Conservation (phyloP, 2,113 vertebrate species). For the Gnathonemus echidnorhynchus region DNA sequence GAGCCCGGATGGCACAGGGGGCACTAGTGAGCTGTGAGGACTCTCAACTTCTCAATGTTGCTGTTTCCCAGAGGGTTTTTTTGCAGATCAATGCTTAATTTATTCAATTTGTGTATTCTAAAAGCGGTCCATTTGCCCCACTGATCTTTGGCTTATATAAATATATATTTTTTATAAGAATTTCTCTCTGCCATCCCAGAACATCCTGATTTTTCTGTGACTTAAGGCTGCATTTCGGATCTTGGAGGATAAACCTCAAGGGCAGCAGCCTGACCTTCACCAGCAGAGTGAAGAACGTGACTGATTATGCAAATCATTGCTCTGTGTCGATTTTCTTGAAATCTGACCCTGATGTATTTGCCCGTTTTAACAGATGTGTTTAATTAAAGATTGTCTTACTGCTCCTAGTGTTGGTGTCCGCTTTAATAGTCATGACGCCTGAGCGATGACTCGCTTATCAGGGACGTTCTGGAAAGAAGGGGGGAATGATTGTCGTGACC, state of each 20-base stretch:
- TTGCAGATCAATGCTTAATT: background rate
- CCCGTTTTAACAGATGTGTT: background rate
- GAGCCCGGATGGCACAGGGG: constrained; percentile 8
- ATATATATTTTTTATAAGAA: background rate
- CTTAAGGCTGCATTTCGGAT: background rate
- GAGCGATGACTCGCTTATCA: background rate
- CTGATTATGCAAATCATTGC: background rate
- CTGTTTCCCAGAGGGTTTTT: background rate
- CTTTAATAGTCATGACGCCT: background rate
- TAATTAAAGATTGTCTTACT: constrained; percentile 6
- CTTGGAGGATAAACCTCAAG: background rate
- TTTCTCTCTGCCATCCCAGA: background rate
- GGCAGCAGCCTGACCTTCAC: background rate
- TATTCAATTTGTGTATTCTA: background rate
- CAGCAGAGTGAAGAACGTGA: background rate
- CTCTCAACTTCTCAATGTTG: background rate
- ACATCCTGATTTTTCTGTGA: background rate
- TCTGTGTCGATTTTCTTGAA: background rate
- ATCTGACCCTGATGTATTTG: background rate
- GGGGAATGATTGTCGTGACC: background rate
- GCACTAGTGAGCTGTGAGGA: background rate
- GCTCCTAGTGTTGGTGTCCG: background rate
- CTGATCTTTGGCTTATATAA: background rate
- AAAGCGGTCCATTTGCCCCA: background rate
- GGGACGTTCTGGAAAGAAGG: background rate